Percentiles rank a stretch among this genome's conserved stretches.
These are phyloP conservation scores for Melanotus villosus DNA, from an alignment of 2,888 invertebrate genomes.

Conservation along the genomic window DNA sequence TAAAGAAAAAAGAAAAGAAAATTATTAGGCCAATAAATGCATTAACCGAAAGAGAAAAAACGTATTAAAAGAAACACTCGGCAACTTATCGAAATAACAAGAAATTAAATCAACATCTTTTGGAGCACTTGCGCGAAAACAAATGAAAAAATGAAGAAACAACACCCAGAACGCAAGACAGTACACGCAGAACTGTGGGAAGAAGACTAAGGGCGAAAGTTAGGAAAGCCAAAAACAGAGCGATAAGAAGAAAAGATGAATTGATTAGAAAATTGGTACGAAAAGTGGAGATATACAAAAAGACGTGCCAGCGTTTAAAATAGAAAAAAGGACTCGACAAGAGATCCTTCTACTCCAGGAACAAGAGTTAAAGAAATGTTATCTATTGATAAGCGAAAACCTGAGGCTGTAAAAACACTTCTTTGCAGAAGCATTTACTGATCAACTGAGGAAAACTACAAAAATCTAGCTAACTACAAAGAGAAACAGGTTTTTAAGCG, in stretches of 20 bases:
- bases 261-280: slow-evolving; percentile 8
- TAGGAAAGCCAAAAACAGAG: slow-evolving; percentile 9
- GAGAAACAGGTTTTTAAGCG: slow-evolving; percentile 36
- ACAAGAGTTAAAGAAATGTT: background rate
- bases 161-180: background rate
- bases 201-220: background rate
- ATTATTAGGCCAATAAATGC: slow-evolving; percentile 12
- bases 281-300: background rate
- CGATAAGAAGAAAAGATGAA: slow-evolving; percentile 25
- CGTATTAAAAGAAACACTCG: background rate
- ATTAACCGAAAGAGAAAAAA: slow-evolving; percentile 11
- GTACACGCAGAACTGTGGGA: background rate
- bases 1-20: slow-evolving; percentile 13
- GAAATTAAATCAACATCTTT: too few species aligned
- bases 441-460: slow-evolving; percentile 39
- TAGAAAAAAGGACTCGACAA: background rate
- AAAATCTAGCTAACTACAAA: slow-evolving; percentile 26
- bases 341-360: background rate
- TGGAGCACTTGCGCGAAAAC: too few species aligned
- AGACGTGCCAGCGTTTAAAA: background rate
- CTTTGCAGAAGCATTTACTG: slow-evolving; percentile 36
- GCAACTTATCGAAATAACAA: slow-evolving; percentile 7
- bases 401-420: background rate
- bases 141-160: background rate
- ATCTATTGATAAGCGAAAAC: slow-evolving; percentile 9